These are phyloP conservation scores for Panagrolaimus sp. DNA, from an alignment of 1,140 invertebrate genomes.

Conservation along the genomic window DNA sequence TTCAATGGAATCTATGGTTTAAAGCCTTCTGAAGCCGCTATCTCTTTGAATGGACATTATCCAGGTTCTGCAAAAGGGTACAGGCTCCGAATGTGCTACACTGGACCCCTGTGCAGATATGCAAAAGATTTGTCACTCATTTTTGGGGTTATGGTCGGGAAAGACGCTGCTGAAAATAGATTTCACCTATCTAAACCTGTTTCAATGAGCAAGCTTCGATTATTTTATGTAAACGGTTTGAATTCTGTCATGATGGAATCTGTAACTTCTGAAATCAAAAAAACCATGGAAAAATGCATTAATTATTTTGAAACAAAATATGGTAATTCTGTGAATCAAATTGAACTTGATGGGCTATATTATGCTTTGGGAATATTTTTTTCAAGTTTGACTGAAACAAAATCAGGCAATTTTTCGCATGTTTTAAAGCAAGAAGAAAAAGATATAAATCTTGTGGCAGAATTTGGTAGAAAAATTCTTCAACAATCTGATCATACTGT, in stretches of 20 bases:
- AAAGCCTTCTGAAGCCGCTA: conserved; percentile 69
- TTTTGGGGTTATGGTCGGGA: conserved; percentile 27
- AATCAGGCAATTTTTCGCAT: not conserved
- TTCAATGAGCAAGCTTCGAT: conserved; percentile 59
- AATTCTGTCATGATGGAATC: conserved; percentile 25
- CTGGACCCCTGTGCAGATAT: conserved; percentile 83
- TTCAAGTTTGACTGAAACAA: conserved; percentile 1
- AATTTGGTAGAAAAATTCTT: conserved; percentile 64
- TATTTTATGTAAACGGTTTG: conserved; percentile 19
- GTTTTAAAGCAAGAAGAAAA: not conserved
- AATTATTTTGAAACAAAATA: conserved; percentile 53
- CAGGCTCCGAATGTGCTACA: conserved; percentile 54
- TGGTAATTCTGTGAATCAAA: conserved; percentile 26
- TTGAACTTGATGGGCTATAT: conserved; percentile 38
- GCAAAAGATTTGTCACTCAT: conserved; percentile 66
- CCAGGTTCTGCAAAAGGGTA: conserved; percentile 25
- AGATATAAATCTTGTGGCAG: conserved; percentile 57
- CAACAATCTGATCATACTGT: conserved; percentile 75
- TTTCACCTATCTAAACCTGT: conserved; percentile 43
- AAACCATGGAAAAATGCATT: conserved; percentile 14
- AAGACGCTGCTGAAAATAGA: conserved; percentile 28
- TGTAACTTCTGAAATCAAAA: conserved; percentile 2
- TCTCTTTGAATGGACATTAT: conserved; percentile 33
- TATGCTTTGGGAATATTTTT: conserved; percentile 27
- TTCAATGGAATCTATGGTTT: conserved; percentile 92